Base-by-base conservation (phyloP, 2,888 invertebrate genomes). In the Ashinkailepas kermadecensis region DNA sequence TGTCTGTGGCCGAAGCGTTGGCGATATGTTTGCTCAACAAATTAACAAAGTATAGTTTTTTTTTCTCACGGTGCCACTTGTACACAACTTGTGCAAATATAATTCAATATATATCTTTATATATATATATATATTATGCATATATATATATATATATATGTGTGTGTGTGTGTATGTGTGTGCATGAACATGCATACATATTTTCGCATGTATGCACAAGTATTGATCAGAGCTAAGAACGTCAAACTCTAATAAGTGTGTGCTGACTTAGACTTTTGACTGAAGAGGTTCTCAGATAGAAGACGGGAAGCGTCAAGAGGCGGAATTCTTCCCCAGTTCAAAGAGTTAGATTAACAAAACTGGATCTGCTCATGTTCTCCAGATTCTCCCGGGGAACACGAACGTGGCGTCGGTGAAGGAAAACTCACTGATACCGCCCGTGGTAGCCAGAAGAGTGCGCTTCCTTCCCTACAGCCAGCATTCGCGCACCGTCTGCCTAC, bases 401-500 rank as follows among this genome's bases (percentile, higher is more conserved):
- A 93, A 95, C 88, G 94, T 94, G 9, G 92, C 92, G 87, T 91
- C 92, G 81, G 92, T 93, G 84, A 92, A 93, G 84, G 91, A 93
- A 86, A 91, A 93, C 85, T 89, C 90, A 83, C 89, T 94, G 85
- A 92, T 93, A 85, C 93, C 94, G 81, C 92, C 93, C 39, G 90
- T 94, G 84, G 90, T 94, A 83, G 93, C 93, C 65, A 91, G 92
- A 82, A 92, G 91, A 87, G 90, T 95, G 84, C 91, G 95, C 83
- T 91, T 95, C 86, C 91, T 94, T 85, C 95, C 95, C 11, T 93
- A 92, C 88, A 93, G 93, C 84, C 91, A 92, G 83, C 92, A 93
- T 86, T 91, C 92, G 85, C 90, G 94, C 83, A 94, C 92, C 8
- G 92, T 94, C 83, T 95, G 95, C 87, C 91, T 95, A 90, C 89